These are phyloP conservation scores for Eristalis pertinax DNA, from an alignment of 2,888 invertebrate species.

Conservation along the genomic window DNA sequence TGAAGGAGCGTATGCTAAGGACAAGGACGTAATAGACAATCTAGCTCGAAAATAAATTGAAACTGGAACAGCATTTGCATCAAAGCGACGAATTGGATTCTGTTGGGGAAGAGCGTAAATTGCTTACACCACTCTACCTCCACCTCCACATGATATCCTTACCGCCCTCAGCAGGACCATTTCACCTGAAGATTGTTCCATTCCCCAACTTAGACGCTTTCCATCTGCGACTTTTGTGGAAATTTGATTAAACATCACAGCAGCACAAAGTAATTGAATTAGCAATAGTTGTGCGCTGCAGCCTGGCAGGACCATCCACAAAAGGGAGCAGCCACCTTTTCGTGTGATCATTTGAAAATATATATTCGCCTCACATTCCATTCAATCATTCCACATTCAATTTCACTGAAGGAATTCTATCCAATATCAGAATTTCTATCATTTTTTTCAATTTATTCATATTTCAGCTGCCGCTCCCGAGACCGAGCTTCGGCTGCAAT, in stretches of 20 bases:
- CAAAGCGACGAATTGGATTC: too few relatives aligned
- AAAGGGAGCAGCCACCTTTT: neutral
- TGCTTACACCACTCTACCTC: too few relatives aligned
- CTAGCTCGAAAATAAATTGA: too few relatives aligned
- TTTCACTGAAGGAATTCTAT: neutral
- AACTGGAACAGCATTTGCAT: too few relatives aligned
- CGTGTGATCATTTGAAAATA: neutral
- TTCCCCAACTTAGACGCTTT: too few relatives aligned
- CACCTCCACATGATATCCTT: too few relatives aligned
- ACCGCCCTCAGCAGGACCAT: too few relatives aligned
- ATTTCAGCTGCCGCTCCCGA: neutral
- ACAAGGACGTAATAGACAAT: too few relatives aligned
- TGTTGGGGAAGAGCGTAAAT: too few relatives aligned
- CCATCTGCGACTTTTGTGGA: neutral
- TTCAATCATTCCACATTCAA: constrained; percentile 3
- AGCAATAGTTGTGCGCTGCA: neutral
- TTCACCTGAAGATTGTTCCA: too few relatives aligned
- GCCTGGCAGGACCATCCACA: neutral
- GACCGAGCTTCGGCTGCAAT: neutral
- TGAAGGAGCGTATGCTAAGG: too few relatives aligned
- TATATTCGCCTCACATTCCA: neutral
- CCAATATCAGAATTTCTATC: neutral
- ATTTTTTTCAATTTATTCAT: constrained; percentile 5
- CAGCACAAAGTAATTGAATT: neutral
- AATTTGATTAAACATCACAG: neutral